Evolutionary conservation across 2,888 invertebrate genomes (phyloP).

Genomic region (Fabriciana adippe): DNA sequence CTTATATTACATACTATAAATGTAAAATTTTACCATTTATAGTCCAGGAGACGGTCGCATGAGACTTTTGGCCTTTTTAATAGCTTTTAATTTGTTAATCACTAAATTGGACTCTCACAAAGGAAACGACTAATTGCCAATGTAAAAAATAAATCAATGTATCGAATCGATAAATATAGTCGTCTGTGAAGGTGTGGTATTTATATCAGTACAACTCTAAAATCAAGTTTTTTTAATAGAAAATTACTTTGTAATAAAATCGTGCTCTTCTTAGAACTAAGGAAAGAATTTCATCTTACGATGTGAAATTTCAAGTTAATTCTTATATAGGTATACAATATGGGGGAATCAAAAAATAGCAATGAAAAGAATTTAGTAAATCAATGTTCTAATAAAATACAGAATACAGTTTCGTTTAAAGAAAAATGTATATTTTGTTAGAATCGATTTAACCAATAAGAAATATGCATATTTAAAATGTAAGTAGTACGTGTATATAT

Average conservation of each 20-base stretch:
- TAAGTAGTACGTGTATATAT: too few relatives aligned
- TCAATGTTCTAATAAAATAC: too few relatives aligned
- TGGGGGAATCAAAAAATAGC: not conserved
- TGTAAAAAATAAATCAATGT: conserved; percentile 36
- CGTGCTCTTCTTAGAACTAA: not conserved
- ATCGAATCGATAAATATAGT: conserved; percentile 37
- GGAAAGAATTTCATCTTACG: too few relatives aligned
- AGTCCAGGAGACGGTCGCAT: conserved; percentile 40
- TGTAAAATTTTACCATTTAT: conserved; percentile 34
- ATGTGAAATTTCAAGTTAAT: too few relatives aligned
- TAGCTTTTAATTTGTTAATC: conserved; percentile 39
- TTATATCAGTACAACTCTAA: conserved; percentile 23
- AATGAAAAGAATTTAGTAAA: too few relatives aligned
- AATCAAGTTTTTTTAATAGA: conserved; percentile 6
- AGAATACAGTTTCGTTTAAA: too few relatives aligned
- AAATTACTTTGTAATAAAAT: not conserved
- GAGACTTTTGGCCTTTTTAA: conserved; percentile 42
- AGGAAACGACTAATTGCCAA: conserved; percentile 39
- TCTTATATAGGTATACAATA: too few relatives aligned
- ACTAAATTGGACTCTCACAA: conserved; percentile 32
- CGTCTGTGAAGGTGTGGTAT: conserved; percentile 29
- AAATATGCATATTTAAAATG: too few relatives aligned
- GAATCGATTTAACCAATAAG: too few relatives aligned
- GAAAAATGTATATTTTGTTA: too few relatives aligned
- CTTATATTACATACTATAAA: not conserved